Base-by-base conservation (phyloP, 2,797 vertebrate genomes). In the Catamblyrhynchus diadema region DNA sequence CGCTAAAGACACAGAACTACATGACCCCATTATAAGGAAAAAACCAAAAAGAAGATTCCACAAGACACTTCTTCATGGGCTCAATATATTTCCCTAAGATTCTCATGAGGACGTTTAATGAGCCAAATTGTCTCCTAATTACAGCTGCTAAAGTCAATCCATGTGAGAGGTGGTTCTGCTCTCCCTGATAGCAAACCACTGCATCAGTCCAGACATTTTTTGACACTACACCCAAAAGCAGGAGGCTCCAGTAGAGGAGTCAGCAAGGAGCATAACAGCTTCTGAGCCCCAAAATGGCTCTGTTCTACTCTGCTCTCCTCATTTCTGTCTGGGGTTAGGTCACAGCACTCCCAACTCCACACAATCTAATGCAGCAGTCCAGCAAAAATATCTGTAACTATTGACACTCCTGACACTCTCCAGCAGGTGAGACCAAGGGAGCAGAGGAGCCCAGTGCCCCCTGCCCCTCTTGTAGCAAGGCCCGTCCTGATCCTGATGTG, bases 401-500 rank as follows among this genome's bases (percentile, higher is more conserved):
- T 7, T 65, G 51, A 37, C 28, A 13, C 50, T 41, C 4, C 0
- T 54, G 50, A 32, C n/a, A 39, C 23, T 47, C 33, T 33, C 45
- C 53, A 12, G 1, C 39, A 62, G 9, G 22, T 35, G 48, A 44
- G 42, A 33, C 12, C 35, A 54, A 22, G 41, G 48, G 32, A 78
- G 48, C 35, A 62, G 73, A 78, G 33, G 30, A 60, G 61, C 47
- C 33, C 61, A 35, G 56, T 6, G 61, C 12, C 15, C 33, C 41
- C 22, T 23, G 45, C 35, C 22, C 30, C 53, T 69, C n/a, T 10
- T 37, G 30, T 0, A 59, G 59, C 21, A 50, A 59, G 44, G 1
- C 35, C n/a, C 44, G 14, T 28, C 25, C 35, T 1, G 5, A 2
- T 25, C 17, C 28, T 3, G 1, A 7, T 21, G 37, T 35, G 32